Conservation (phyloP, 2,797 vertebrate genomes). For the Megaceryle alcyon region DNA sequence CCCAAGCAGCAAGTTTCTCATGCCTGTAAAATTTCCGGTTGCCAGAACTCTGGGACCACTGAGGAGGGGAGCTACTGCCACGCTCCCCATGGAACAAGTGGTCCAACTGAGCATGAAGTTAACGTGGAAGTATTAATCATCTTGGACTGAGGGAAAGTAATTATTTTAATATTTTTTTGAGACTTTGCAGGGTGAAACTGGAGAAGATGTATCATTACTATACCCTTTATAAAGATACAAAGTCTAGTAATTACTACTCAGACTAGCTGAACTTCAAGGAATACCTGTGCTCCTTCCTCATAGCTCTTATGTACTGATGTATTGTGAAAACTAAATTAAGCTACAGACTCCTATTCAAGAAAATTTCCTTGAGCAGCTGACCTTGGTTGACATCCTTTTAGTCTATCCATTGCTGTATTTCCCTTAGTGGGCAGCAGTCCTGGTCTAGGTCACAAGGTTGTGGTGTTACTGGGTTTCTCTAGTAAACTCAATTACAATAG, state of each 20-base stretch:
- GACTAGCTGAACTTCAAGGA: background rate
- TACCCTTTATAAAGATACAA: background rate
- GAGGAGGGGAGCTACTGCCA: background rate
- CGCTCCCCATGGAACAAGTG: background rate
- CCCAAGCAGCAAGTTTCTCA: background rate
- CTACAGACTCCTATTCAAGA: background rate
- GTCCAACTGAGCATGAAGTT: rapidly evolving
- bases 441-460: background rate
- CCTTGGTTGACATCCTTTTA: background rate
- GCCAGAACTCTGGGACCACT: rapidly evolving
- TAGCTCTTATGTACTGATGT: rapidly evolving
- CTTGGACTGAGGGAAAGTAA: background rate
- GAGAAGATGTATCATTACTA: background rate
- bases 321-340: background rate
- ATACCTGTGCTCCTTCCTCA: background rate
- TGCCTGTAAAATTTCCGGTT: rapidly evolving
- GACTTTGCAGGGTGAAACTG: background rate
- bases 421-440: background rate
- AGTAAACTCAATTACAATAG: background rate
- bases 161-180: background rate
- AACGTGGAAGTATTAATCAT: rapidly evolving
- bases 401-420: background rate
- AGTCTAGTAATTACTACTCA: background rate
- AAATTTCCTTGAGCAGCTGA: background rate
- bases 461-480: background rate